Evolutionary conservation across 64 coral and sea anemone species (phyloP).

Genomic region (Stichodactyla mertensii): DNA sequence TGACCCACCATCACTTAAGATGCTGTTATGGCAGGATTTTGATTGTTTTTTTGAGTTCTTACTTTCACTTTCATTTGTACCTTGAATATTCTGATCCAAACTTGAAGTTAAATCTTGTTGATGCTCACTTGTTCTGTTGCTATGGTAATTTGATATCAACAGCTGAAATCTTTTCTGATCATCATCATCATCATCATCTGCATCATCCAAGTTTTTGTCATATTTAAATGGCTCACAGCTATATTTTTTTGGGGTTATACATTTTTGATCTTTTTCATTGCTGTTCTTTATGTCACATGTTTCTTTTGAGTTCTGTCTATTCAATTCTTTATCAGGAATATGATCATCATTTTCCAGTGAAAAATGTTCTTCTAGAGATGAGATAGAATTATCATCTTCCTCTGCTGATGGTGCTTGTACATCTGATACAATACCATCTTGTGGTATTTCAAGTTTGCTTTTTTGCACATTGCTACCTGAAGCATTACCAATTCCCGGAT

Average conservation of each 20-base stretch:
- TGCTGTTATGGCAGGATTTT: background rate
- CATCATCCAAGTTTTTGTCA: no score
- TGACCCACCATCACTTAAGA: background rate
- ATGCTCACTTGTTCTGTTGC: background rate
- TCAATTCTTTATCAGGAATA: background rate
- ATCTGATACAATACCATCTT: background rate
- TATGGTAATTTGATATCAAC: background rate
- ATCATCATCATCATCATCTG: slow-evolving; percentile 4
- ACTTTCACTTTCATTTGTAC: background rate
- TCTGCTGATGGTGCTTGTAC: background rate
- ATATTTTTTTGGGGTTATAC: background rate
- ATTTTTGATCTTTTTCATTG: background rate
- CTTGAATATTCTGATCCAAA: background rate
- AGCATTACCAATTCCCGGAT: background rate
- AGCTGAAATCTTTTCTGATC: background rate
- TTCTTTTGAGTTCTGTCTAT: background rate
- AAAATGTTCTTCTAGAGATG: background rate
- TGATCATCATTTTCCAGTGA: background rate
- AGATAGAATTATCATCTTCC: background rate
- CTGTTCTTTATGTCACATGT: background rate
- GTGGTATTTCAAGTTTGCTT: background rate
- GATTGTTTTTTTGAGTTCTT: background rate
- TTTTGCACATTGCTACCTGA: background rate
- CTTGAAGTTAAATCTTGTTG: background rate
- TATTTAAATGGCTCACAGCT: background rate